These are phyloP conservation scores for Sebastes schlegelii DNA, from an alignment of 2,113 vertebrate species.

Conservation along the genomic window DNA sequence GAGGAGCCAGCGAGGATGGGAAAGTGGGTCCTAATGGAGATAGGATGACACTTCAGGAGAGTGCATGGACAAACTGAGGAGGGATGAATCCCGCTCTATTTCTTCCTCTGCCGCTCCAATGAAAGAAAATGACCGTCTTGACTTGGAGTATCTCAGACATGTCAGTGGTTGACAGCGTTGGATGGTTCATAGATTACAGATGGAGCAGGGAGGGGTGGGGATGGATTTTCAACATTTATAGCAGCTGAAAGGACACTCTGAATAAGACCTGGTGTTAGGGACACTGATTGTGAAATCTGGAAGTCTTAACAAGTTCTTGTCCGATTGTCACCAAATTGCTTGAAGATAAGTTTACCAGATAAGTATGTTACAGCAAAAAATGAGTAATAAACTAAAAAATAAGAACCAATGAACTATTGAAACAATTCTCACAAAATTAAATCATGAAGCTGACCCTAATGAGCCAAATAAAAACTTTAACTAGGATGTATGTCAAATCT, in stretches of 20 bases:
- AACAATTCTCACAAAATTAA: background rate
- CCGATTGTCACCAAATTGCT: background rate
- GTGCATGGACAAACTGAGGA: slow-evolving; percentile 66
- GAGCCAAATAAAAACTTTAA: background rate
- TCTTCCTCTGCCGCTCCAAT: slow-evolving; percentile 60
- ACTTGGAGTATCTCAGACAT: slow-evolving; percentile 59
- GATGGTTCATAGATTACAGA: slow-evolving; percentile 43
- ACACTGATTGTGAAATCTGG: background rate
- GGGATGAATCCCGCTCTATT: slow-evolving; percentile 65
- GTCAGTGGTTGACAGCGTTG: slow-evolving; percentile 46
- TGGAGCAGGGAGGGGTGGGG: background rate
- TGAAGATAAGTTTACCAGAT: background rate
- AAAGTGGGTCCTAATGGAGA: slow-evolving; percentile 75
- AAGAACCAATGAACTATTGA: background rate
- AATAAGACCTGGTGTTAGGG: background rate
- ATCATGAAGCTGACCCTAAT: background rate
- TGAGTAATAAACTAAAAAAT: background rate
- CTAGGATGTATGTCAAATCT: background rate
- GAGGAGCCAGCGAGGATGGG: slow-evolving; percentile 60
- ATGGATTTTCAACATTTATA: slow-evolving; percentile 11
- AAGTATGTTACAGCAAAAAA: background rate
- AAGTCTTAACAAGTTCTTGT: background rate
- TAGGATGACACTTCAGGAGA: slow-evolving; percentile 75
- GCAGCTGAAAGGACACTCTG: background rate
- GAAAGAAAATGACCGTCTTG: slow-evolving; percentile 75